Evolutionary conservation across 2,888 invertebrate genomes (phyloP), one percentile per base, ranked within the genome.

Genomic region (Zhengitettix transpicula): DNA sequence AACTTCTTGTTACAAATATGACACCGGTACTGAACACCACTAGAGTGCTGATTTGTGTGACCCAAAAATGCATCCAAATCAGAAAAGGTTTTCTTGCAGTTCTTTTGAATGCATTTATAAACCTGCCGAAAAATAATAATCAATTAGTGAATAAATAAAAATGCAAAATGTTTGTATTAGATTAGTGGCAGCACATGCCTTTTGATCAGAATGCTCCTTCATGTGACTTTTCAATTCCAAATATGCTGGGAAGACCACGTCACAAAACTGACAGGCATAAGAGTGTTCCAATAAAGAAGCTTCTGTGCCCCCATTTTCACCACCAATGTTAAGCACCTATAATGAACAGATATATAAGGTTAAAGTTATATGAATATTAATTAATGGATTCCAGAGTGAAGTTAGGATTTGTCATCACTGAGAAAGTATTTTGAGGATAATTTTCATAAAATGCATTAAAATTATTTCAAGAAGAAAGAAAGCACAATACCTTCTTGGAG

Each of bases 91-190:
- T 74, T 72, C 56, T 75, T 74, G 69, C 85, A 86, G 16, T 77
- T 76, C 65, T 76, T 77, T 69, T 84, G 80, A 58, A 83, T 79
- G 70, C 85, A 85, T 69, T 81, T 83, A 70, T 79, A 85, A 56
- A 78, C 77, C 72, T 81, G 63, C 28, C 64, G 66, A 57, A 61
- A 47, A 47, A n/a, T 12, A 47, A 47, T 1, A 47, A 47, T 5
- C 8, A 47, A 7, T 47, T 12, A 14, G 12, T 47, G 47, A 47
- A 47, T 5, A 47, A n/a, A 3, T 47, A 5, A 14, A 42, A 42
- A 12, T 42, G 44, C 12, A 47, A 14, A 47, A n/a, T 47, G 8
- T n/a, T 53, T 17, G 16, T 9, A 16, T 17, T 53, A n/a, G 5
- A 12, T 7, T 17, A 12, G 10, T 40, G 57, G 9, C 16, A 16